phyloP scores from a whole-genome alignment of 2,888 invertebrate genomes.

The Leptopilina myrica region DNA sequence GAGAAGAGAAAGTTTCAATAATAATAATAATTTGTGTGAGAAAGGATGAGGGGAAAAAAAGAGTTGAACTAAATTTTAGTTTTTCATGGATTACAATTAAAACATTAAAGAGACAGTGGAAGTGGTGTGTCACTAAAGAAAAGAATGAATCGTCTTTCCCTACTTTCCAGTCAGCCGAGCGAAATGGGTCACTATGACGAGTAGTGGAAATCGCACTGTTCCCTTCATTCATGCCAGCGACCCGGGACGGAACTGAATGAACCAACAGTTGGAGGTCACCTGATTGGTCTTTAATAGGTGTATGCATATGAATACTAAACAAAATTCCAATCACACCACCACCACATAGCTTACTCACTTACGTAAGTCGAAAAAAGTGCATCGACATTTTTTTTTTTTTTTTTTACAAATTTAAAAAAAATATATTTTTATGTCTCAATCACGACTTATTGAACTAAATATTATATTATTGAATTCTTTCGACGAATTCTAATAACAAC shows the following conservation, averaged over 20 bases:
- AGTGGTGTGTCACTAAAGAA: not conserved
- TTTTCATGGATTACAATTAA: too few species aligned
- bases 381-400: too few species aligned
- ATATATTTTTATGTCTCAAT: too few species aligned
- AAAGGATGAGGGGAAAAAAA: too few species aligned
- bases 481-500: too few species aligned
- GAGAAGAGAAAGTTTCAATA: too few species aligned
- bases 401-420: too few species aligned
- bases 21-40: too few species aligned
- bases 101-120: not conserved
- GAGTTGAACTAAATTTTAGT: too few species aligned
- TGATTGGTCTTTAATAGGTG: conserved; percentile 45
- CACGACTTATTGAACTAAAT: too few species aligned
- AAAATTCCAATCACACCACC: conserved; percentile 27
- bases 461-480: too few species aligned
- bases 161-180: conserved; percentile 41
- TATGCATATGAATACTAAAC: conserved; percentile 40
- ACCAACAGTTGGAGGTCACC: conserved; percentile 51
- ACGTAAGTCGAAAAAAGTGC: not conserved
- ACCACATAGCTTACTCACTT: not conserved
- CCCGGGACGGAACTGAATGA: conserved; percentile 49
- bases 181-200: conserved; percentile 55
- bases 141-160: conserved; percentile 36
- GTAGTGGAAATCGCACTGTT: conserved; percentile 51
- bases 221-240: conserved; percentile 52